A percentile compares a stretch with the other conserved stretches of the same genome.
These are phyloP conservation scores for Drosophila prosaltans DNA, from an alignment of 1,140 invertebrate species.

Conservation along the genomic window DNA sequence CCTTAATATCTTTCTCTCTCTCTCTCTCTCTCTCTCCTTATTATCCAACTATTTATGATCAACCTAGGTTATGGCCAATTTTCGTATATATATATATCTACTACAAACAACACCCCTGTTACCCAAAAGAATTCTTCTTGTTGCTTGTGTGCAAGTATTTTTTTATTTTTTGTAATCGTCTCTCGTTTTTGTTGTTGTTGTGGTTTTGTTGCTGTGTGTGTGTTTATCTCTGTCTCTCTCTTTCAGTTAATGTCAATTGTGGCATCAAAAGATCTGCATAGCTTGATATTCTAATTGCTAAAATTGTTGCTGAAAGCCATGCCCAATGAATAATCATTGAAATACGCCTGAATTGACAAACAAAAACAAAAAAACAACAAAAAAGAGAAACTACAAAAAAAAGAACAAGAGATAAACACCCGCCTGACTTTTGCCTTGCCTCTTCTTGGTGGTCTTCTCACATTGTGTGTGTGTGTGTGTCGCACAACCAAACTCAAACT, in stretches of 20 bases:
- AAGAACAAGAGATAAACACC: conserved; percentile 39
- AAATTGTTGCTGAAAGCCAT: conserved; percentile 75
- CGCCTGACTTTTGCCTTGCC: conserved; percentile 54
- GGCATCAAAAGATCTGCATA: conserved; percentile 72
- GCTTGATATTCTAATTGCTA: conserved; percentile 81
- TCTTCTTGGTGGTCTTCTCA: conserved; percentile 71
- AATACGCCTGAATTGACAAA: conserved; percentile 68
- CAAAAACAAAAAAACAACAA: conserved; percentile 18
- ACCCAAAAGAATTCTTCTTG: background rate
- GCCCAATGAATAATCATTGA: conserved; percentile 80
- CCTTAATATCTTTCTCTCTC: no score
- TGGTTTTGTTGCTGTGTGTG: conserved; percentile 15
- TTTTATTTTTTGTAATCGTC: background rate
- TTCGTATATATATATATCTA: no score
- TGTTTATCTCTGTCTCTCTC: conserved; percentile 49
- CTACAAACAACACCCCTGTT: background rate
- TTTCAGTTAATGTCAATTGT: conserved; percentile 70
- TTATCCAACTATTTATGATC: no score
- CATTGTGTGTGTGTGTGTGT: conserved; percentile 29
- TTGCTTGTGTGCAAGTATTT: conserved; percentile 28
- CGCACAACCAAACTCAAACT: conserved; percentile 50
- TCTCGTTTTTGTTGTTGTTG: conserved; percentile 13
- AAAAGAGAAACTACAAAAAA: conserved; percentile 18
- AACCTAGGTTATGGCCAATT: no score
- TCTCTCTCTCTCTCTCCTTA: no score